phyloP scores from a whole-genome alignment of 1,140 invertebrate genomes.

The Phenacoccus solenopsis region DNA sequence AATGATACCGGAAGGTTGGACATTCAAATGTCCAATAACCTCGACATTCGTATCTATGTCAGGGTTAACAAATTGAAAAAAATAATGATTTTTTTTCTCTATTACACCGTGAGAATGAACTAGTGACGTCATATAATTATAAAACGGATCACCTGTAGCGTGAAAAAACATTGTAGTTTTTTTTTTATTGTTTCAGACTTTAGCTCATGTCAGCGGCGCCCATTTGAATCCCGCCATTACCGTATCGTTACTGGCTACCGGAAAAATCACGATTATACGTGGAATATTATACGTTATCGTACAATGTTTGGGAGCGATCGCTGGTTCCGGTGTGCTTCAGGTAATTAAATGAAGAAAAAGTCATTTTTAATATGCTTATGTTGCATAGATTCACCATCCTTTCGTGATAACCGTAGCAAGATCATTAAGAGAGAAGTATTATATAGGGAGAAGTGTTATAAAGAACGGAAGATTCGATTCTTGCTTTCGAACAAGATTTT shows the following conservation, averaged over 20 bases:
- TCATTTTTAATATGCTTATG: no score
- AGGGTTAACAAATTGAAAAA: conserved; percentile 2
- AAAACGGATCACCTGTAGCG: not conserved
- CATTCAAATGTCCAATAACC: not conserved
- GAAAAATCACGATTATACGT: conserved; percentile 60
- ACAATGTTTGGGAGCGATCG: conserved; percentile 70
- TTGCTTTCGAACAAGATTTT: no score
- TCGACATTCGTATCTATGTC: not conserved
- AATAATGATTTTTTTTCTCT: not conserved
- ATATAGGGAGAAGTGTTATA: no score
- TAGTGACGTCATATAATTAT: not conserved
- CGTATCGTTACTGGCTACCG: conserved; percentile 57
- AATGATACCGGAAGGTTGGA: not conserved
- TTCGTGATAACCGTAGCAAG: no score
- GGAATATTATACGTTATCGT: conserved; percentile 67
- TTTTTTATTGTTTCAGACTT: conserved; percentile 40
- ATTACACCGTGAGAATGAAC: not conserved
- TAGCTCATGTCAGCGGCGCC: conserved; percentile 79
- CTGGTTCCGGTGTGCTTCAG: conserved; percentile 59
- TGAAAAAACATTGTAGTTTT: not conserved
- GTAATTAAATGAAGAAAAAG: conserved; percentile 32
- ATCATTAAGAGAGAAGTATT: no score
- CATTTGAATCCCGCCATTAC: conserved; percentile 89
- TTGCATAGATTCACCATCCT: no score
- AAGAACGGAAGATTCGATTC: no score